Conservation (phyloP, 2,797 vertebrate genomes). For the Coracias cyanogaster region DNA sequence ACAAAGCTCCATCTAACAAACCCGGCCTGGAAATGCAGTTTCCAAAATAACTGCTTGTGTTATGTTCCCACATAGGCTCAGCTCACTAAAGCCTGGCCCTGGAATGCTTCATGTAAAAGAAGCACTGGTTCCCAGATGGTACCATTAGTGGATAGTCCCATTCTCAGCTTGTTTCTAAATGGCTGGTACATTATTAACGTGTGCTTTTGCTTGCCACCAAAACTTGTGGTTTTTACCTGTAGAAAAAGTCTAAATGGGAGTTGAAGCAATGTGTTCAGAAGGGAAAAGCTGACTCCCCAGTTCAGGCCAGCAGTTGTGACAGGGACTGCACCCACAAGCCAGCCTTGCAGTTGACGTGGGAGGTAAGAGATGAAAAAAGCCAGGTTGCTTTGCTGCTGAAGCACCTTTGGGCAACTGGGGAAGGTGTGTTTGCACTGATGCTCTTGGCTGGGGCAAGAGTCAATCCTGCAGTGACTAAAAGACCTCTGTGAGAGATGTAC, state of each 20-base stretch:
- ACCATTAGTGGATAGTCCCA: not conserved
- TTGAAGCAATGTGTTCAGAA: not conserved
- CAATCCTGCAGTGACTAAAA: not conserved
- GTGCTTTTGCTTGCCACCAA: not conserved
- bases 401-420: not conserved
- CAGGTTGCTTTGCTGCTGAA: not conserved
- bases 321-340: not conserved
- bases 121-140: not conserved
- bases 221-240: not conserved
- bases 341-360: accelerated
- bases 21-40: not conserved
- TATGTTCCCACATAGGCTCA: not conserved
- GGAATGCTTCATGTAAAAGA: not conserved
- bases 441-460: not conserved
- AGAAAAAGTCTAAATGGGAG: not conserved
- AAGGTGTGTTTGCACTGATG: not conserved
- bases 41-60: not conserved
- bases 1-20: not conserved
- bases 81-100: not conserved
- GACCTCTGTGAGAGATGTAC: not conserved
- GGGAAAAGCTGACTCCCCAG: not conserved
- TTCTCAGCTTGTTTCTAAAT: not conserved
- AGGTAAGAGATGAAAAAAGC: not conserved
- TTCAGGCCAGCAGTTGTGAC: not conserved
- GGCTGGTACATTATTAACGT: not conserved